Conservation (phyloP, 2,113 vertebrate species). For the Ptyas mucosa region DNA sequence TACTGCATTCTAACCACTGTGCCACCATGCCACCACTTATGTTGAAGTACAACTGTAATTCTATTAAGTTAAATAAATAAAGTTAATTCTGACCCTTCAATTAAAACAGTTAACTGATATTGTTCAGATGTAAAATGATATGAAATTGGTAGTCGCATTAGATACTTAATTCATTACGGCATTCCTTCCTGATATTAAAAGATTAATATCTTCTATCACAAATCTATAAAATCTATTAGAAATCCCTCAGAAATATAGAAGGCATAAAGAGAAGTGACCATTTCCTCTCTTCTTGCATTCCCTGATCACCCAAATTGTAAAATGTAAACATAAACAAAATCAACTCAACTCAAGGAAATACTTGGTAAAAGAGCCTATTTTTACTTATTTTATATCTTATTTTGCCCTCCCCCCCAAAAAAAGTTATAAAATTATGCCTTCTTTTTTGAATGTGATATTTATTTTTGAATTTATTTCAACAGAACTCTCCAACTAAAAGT, state of each 20-base stretch:
- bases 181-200: neutral
- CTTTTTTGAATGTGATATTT: neutral
- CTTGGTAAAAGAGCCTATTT: neutral
- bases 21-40: too few relatives aligned
- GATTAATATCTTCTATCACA: neutral
- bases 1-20: too few relatives aligned
- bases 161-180: neutral
- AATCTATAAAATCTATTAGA: neutral
- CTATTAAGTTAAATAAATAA: neutral
- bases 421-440: neutral
- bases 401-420: fast-evolving
- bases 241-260: neutral
- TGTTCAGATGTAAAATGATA: neutral
- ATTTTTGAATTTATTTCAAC: neutral
- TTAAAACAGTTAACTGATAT: neutral
- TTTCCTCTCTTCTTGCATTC: neutral
- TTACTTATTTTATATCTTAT: too few relatives aligned
- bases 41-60: neutral
- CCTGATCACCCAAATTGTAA: neutral
- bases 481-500: neutral
- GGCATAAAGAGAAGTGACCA: neutral
- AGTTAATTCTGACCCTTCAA: neutral
- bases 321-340: neutral
- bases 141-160: neutral
- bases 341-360: neutral